A percentile compares a stretch with the other conserved stretches of the same genome.
These are phyloP conservation scores for Eidolon helvum DNA, from an alignment of 2,113 vertebrate species.

Conservation along the genomic window DNA sequence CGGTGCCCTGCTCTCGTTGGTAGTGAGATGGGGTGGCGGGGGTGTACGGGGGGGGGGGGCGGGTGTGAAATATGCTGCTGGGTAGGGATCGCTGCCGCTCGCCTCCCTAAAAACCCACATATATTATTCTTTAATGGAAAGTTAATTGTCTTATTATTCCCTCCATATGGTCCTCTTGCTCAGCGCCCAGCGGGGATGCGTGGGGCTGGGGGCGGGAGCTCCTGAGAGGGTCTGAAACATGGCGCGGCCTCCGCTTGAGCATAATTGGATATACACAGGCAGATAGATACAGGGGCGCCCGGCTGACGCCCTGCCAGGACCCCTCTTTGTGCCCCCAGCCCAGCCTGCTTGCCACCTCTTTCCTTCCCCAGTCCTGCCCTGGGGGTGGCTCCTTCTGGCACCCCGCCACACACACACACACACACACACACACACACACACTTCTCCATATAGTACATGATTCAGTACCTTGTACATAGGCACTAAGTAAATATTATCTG, in stretches of 20 bases:
- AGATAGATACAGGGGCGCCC: not conserved
- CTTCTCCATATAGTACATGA: not conserved
- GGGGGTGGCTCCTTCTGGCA: not conserved
- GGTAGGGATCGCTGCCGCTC: conserved; percentile 78
- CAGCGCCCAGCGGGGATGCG: conserved; percentile 78
- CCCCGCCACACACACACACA: too few species aligned
- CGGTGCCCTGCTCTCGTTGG: too few species aligned
- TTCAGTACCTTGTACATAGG: not conserved
- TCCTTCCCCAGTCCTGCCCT: not conserved
- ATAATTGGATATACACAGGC: conserved; percentile 28
- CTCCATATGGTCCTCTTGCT: conserved; percentile 85
- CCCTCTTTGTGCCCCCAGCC: not conserved
- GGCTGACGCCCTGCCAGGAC: not conserved
- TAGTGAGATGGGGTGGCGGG: too few species aligned
- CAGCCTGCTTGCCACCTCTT: not conserved
- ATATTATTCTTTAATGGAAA: conserved; percentile 87
- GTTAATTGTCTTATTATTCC: conserved; percentile 87
- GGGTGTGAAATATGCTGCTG: conserved; percentile 74
- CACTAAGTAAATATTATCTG: not conserved
- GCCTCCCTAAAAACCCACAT: conserved; percentile 84
- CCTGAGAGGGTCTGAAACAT: conserved; percentile 53
- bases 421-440: not conserved
- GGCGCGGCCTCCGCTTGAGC: not conserved
- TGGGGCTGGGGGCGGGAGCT: conserved; percentile 48
- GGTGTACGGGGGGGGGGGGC: not conserved